Evolutionary conservation across 2,888 invertebrate species (phyloP).

Genomic region (Troides aeacus): DNA sequence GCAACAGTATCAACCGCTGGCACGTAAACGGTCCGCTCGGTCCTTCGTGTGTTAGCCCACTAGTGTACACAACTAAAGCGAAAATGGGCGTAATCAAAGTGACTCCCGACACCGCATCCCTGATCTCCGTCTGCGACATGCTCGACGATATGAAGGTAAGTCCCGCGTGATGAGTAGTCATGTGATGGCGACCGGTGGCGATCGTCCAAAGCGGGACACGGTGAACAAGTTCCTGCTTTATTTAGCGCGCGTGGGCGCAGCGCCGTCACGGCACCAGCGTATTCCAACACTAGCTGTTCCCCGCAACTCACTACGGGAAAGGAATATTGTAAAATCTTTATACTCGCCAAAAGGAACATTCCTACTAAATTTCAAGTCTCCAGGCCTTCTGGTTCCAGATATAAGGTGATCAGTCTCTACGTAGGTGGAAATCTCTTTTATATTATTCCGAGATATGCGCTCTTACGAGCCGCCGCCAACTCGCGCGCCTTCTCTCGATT

Average conservation of each 20-base stretch:
- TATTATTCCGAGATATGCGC: constrained; percentile 45
- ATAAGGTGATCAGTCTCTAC: too few relatives aligned
- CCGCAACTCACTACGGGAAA: too few relatives aligned
- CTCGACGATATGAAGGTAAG: constrained; percentile 78
- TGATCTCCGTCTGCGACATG: constrained; percentile 72
- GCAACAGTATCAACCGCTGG: constrained; percentile 35
- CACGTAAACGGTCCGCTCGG: constrained; percentile 64
- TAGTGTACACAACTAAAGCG: constrained; percentile 37
- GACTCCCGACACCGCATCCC: constrained; percentile 67
- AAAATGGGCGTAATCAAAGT: constrained; percentile 74
- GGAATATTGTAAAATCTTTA: too few relatives aligned
- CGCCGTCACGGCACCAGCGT: constrained; percentile 46
- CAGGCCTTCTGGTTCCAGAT: too few relatives aligned
- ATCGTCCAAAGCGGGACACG: constrained; percentile 49
- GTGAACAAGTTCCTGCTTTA: constrained; percentile 49
- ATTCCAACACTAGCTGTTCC: constrained; percentile 31
- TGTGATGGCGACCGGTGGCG: constrained; percentile 53
- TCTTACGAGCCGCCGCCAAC: constrained; percentile 50
- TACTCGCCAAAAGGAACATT: too few relatives aligned
- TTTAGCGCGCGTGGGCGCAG: constrained; percentile 53
- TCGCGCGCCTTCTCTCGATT: constrained; percentile 35
- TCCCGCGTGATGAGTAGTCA: constrained; percentile 35
- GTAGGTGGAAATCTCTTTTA: too few relatives aligned
- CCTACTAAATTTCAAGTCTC: too few relatives aligned
- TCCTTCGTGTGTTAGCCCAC: constrained; percentile 56